A percentile compares a stretch with the other conserved stretches of the same genome.
phyloP scores from a whole-genome alignment of 2,888 invertebrate species.

The Mythimna vitellina region DNA sequence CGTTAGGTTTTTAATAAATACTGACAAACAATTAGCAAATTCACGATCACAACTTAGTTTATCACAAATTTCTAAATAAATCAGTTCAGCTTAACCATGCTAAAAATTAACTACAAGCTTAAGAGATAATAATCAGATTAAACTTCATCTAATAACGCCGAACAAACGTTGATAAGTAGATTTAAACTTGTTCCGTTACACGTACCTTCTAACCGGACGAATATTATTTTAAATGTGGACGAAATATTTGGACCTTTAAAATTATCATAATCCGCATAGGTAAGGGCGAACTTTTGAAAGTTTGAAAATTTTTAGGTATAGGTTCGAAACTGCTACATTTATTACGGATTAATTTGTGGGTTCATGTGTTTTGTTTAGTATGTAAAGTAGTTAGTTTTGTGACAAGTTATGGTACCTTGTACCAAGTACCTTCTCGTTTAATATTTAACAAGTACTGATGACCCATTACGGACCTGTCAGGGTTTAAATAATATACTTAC shows the following conservation, averaged over 20 bases:
- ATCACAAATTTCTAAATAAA: too few species aligned
- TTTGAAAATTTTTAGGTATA: slow-evolving; percentile 32
- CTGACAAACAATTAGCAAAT: too few species aligned
- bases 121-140: slow-evolving; percentile 59
- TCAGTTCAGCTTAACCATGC: not conserved
- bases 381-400: too few species aligned
- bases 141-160: slow-evolving; percentile 56
- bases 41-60: too few species aligned
- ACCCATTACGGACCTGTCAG: too few species aligned
- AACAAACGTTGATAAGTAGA: slow-evolving; percentile 75
- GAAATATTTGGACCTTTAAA: slow-evolving; percentile 81
- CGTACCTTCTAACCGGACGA: slow-evolving; percentile 73
- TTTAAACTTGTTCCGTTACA: slow-evolving; percentile 79
- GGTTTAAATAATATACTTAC: too few species aligned
- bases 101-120: slow-evolving; percentile 17
- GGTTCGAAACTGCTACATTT: slow-evolving; percentile 16
- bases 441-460: too few species aligned
- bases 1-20: too few species aligned
- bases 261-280: slow-evolving; percentile 84
- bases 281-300: slow-evolving; percentile 31
- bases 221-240: slow-evolving; percentile 85
- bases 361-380: too few species aligned
- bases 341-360: slow-evolving; percentile 12
- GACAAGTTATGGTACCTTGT: too few species aligned
- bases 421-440: too few species aligned